Base-by-base conservation (phyloP, 2,888 invertebrate genomes). In the Aspidiotus rigidus region DNA sequence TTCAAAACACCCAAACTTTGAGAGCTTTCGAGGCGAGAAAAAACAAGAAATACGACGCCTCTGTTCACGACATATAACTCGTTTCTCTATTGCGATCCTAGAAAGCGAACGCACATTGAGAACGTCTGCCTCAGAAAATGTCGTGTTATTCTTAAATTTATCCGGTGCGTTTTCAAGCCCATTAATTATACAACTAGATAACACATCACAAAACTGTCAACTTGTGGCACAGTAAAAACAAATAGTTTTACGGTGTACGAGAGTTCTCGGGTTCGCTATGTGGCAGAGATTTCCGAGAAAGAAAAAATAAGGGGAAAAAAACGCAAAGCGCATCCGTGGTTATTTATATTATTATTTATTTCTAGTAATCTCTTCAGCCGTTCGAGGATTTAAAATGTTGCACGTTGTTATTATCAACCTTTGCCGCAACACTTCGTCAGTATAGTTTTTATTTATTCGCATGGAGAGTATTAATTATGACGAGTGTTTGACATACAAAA, bases 101-200 rank as follows among this genome's bases (percentile, higher is more conserved):
- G 16, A 56, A 56, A 15, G 17, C n/a, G 7, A 59, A 59, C 56
- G 57, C 59, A 66, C 15, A 59, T 66, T 66, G 66, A 59, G 66
- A 66, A 66, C 66, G 59, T 56, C 66, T 66, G 66, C 59, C 10
- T 57, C 42, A 17, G 41, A 44, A 66, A 66, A 41, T 66, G 66
- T 66, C 66, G 66, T 66, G 66, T 59, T 60, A 66, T 66, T 64
- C 64, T 66, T 66, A 66, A 66, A 66, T 66, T 66, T 66, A 66
- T 66, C 66, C 66, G 57, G 59, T 57, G 57, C 66, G 60, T 59
- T 66, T 66, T 66, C 66, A 59, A 49, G 57, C 66, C 64, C 66
- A 66, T 66, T 66, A 66, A 66, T 66, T 66, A 66, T 42, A 49
- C 57, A 44, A 59, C 66, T 42, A 66, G 66, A 66, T 66, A 66